Percentiles rank a stretch among this genome's conserved stretches.
Conservation (phyloP, 2,888 invertebrate species). For the Pollenia amentaria region DNA sequence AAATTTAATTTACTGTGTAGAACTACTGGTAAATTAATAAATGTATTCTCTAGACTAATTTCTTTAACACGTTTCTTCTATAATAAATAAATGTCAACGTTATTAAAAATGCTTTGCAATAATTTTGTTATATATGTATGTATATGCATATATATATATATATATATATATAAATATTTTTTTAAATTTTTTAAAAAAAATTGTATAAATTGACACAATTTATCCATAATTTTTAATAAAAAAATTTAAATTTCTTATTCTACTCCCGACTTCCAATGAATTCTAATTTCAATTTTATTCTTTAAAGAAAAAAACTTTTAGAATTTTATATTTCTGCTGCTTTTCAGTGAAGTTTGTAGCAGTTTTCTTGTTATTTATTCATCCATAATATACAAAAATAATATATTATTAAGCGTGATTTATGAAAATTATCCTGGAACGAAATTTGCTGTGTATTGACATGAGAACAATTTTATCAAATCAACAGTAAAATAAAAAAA, state of each 20-base stretch:
- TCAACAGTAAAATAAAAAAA: constrained; percentile 21
- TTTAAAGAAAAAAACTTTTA: constrained; percentile 1
- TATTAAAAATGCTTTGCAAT: background rate
- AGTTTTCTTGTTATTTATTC: constrained; percentile 34
- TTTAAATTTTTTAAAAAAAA: too few relatives aligned
- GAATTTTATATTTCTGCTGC: constrained; percentile 7
- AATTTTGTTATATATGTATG: background rate
- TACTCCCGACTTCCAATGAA: constrained; percentile 25
- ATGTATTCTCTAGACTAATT: background rate
- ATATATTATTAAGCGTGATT: constrained; percentile 67
- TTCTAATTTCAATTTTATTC: constrained; percentile 19
- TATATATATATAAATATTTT: too few relatives aligned
- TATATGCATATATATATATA: too few relatives aligned
- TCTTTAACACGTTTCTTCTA: background rate
- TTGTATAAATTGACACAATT: background rate
- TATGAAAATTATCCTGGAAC: constrained; percentile 67
- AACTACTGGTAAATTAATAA: background rate
- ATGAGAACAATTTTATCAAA: constrained; percentile 63
- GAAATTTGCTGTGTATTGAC: constrained; percentile 61
- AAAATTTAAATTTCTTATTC: background rate
- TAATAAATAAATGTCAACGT: background rate
- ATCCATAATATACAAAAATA: constrained; percentile 56
- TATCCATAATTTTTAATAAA: constrained; percentile 23
- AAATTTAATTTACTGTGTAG: background rate
- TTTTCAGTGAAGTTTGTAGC: constrained; percentile 25